Conservation (phyloP, 2,113 vertebrate genomes). For the Uria aalge region DNA sequence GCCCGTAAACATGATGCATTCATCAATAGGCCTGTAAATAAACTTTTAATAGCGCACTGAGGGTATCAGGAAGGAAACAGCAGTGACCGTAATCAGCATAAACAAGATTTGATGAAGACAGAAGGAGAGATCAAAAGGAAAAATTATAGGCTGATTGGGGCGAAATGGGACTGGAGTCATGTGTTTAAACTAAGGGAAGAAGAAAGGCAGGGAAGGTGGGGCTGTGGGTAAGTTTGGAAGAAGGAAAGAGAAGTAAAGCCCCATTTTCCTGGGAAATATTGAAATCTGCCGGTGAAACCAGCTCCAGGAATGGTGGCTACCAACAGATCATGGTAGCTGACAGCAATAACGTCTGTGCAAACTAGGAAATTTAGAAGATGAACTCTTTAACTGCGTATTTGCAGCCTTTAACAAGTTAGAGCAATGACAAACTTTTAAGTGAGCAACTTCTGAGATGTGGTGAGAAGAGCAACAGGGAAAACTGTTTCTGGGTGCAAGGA, state of each 20-base stretch:
- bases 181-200: background rate
- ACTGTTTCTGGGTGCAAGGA: background rate
- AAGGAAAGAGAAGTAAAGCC: background rate
- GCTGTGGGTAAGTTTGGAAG: background rate
- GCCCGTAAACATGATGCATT: slow-evolving; percentile 20
- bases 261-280: background rate
- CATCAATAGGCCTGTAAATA: slow-evolving; percentile 32
- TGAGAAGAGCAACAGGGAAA: background rate
- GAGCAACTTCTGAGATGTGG: background rate
- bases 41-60: background rate
- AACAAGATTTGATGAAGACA: background rate
- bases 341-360: background rate
- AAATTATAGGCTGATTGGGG: background rate
- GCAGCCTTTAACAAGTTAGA: background rate
- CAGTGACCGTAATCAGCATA: background rate
- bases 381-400: background rate
- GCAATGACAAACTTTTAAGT: background rate
- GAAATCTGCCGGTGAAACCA: background rate
- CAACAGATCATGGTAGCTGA: background rate
- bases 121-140: background rate
- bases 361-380: background rate
- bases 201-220: background rate
- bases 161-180: background rate
- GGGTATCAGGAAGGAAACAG: background rate
- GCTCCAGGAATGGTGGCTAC: background rate